Evolutionary conservation across 2,797 vertebrate genomes (phyloP).

Genomic region (Parauchenoglanis ngamensis): DNA sequence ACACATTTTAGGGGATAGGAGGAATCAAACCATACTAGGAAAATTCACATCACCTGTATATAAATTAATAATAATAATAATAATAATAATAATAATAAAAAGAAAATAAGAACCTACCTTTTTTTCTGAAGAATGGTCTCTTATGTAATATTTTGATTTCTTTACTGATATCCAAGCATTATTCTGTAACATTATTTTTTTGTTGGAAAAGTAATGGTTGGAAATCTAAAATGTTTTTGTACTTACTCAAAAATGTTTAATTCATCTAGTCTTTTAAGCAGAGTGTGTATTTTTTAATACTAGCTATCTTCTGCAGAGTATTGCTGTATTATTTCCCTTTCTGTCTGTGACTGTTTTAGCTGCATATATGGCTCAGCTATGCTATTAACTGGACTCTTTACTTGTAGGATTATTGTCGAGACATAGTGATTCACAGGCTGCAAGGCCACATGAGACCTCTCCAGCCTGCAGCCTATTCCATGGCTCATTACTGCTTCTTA

Average conservation of each 20-base stretch:
- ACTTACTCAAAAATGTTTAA: not conserved
- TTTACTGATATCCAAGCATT: too few relatives aligned
- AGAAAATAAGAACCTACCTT: too few relatives aligned
- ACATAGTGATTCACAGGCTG: constrained; percentile 8
- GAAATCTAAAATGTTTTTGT: too few relatives aligned
- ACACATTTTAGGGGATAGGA: too few relatives aligned
- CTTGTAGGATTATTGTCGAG: constrained; percentile 21
- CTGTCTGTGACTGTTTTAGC: not conserved
- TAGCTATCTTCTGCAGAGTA: too few relatives aligned
- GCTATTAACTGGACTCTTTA: constrained; percentile 19
- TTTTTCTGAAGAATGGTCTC: not conserved
- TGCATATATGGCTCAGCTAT: not conserved
- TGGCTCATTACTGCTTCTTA: constrained; percentile 20
- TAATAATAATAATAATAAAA: too few relatives aligned
- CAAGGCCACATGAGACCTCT: constrained; percentile 17
- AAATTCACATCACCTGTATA: not conserved
- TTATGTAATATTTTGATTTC: too few relatives aligned
- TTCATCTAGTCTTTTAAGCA: not conserved
- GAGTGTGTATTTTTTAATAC: not conserved
- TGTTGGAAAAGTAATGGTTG: too few relatives aligned
- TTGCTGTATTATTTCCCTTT: not conserved
- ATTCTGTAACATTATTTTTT: too few relatives aligned
- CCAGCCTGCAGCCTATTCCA: constrained; percentile 1
- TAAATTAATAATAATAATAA: not conserved
- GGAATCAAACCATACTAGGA: too few relatives aligned